Base-by-base conservation (phyloP, 2,113 vertebrate genomes). In the Centrocercus urophasianus region DNA sequence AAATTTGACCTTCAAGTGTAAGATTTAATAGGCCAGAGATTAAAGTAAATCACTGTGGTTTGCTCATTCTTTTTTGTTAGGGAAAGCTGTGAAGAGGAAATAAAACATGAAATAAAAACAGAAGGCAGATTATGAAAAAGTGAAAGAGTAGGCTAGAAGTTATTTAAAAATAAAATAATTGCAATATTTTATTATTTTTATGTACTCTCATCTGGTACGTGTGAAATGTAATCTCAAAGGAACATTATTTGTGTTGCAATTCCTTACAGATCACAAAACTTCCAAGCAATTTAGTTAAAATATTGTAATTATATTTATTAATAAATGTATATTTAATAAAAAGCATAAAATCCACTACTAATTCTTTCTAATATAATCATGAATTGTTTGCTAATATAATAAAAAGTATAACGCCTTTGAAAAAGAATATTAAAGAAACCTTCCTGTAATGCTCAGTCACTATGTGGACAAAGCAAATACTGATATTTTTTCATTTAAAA, bases 1-100 rank as follows among this genome's bases (percentile, higher is more conserved):
- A 95, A 92, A 95, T 93, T 19, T 97, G 96, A 97, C 92, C 96
- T 97, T 97, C 91, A 89, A 96, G 60, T 70, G 7, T 16, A 89
- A 95, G 82, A 96, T 96, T 92, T 95, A 97, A 95, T 86, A 96
- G 91, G 40, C 63, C 89, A 38, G 48, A 83, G 57, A 89, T 91
- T 92, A 88, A 73, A 95, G 76, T 77, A 93, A 88, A 88, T 83
- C 67, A 88, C 1, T 4, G 42, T 64, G 61, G 42, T 67, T 96
- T 91, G 69, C 43, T 91, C 71, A 70, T 82, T 95, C 52, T 91
- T 74, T 38, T 84, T 6, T 10, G 54, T 57, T 90, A 83, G 25
- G 16, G 88, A 93, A 25, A 92, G 8, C 52, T 64, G 19, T 4
- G 17, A 81, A 61, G 27, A 90, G 43, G 69, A 86, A 81, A 17